phyloP scores from a whole-genome alignment of 37 sponge, comb jelly and placozoan species.

The Eunapius fragilis region DNA sequence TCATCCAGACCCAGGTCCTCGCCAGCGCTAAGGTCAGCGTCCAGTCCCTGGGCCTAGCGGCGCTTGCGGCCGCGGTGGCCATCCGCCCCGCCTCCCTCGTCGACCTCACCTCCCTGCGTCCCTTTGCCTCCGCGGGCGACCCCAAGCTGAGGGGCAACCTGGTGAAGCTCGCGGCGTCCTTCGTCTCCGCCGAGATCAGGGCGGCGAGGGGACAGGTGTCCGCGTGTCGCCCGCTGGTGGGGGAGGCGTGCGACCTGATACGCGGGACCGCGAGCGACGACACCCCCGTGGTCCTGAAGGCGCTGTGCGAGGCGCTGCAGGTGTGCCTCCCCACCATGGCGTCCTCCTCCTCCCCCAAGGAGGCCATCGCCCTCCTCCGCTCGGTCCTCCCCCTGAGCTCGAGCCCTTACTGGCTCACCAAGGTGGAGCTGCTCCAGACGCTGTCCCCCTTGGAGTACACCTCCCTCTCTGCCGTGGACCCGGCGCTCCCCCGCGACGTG shows the following conservation, averaged over 20 bases:
- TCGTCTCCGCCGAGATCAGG: conserved; percentile 29
- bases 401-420: conserved; percentile 75
- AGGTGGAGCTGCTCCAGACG: conserved; percentile 66
- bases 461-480: conserved; percentile 17
- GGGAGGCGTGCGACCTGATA: conserved; percentile 11
- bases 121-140: conserved; percentile 21
- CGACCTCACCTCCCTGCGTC: conserved; percentile 2
- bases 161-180: conserved; percentile 32
- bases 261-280: conserved; percentile 14
- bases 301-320: conserved; percentile 66
- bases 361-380: conserved; percentile 47
- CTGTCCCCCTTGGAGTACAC: conserved; percentile 44
- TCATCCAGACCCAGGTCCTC: conserved; percentile 1
- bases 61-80: conserved; percentile 32
- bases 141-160: conserved; percentile 44
- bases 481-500: conserved; percentile 14
- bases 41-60: conserved; percentile 43
- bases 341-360: conserved; percentile 10
- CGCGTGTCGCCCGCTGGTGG: conserved; percentile 19
- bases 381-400: conserved; percentile 51
- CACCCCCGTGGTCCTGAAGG: conserved; percentile 63
- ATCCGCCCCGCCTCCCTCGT: conserved; percentile 18
- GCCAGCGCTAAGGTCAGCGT: conserved; percentile 33
- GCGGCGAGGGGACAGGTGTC: neutral
- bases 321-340: conserved; percentile 51